Percentiles rank a stretch among this genome's conserved stretches.
phyloP scores from a whole-genome alignment of 2,888 invertebrate species.

The Diplolepis rosae region DNA sequence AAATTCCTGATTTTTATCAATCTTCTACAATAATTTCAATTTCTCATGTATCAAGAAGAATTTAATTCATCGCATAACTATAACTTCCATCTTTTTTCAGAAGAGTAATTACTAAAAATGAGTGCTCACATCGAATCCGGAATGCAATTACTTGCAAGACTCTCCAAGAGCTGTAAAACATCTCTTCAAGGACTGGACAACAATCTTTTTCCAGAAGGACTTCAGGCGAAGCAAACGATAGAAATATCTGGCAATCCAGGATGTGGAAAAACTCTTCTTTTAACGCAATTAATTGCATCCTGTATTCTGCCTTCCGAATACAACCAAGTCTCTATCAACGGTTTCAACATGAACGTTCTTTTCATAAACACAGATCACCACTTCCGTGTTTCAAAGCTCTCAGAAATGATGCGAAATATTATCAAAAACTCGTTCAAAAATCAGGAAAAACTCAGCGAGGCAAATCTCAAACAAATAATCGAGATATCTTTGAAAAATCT shows the following conservation, averaged over 20 bases:
- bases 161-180: constrained; percentile 68
- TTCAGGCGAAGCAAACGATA: constrained; percentile 70
- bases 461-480: constrained; percentile 56
- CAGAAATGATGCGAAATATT: constrained; percentile 65
- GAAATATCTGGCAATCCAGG: constrained; percentile 75
- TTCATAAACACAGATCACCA: constrained; percentile 76
- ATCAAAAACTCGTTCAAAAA: constrained; percentile 57
- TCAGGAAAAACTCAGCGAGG: constrained; percentile 34
- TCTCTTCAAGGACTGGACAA: constrained; percentile 74
- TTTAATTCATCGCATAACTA: no score
- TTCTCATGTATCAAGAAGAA: no score
- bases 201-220: constrained; percentile 73
- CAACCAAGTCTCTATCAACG: constrained; percentile 64
- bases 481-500: constrained; percentile 67
- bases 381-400: constrained; percentile 71
- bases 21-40: no score
- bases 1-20: no score
- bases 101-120: background rate
- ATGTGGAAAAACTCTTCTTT: constrained; percentile 74
- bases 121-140: constrained; percentile 74
- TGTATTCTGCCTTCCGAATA: constrained; percentile 72
- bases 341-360: constrained; percentile 72
- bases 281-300: constrained; percentile 74
- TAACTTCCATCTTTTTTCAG: background rate
- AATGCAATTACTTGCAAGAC: constrained; percentile 76